Conservation (phyloP, 2,113 vertebrate species). For the Azemiops feae region DNA sequence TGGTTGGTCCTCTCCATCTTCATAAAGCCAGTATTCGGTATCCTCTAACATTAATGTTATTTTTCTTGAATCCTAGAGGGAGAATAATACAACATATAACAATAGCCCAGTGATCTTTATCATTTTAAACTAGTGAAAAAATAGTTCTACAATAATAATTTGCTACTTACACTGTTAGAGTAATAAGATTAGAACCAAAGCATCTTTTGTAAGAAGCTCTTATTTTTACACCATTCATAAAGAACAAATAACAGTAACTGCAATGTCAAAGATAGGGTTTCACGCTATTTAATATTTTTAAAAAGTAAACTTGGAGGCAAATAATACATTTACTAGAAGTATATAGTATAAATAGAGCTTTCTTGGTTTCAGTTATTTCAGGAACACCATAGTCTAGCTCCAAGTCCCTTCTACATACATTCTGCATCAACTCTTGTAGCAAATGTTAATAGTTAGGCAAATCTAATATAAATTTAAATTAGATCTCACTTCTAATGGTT, state of each 20-base stretch:
- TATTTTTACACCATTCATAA: neutral
- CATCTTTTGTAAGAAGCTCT: neutral
- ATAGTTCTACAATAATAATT: neutral
- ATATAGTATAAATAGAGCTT: neutral
- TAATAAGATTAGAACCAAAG: neutral
- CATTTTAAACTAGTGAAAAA: neutral
- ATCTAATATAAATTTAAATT: neutral
- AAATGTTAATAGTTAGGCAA: neutral
- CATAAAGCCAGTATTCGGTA: slow-evolving; percentile 94
- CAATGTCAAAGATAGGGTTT: neutral
- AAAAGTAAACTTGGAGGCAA: neutral
- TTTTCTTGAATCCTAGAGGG: slow-evolving; percentile 74
- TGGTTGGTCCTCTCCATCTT: slow-evolving; percentile 93
- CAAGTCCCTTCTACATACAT: neutral
- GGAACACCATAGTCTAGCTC: neutral
- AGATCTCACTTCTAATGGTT: neutral
- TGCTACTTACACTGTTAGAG: neutral
- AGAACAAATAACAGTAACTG: neutral
- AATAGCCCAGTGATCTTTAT: neutral
- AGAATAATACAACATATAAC: neutral
- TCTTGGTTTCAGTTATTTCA: neutral
- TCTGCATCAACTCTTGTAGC: neutral
- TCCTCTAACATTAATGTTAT: slow-evolving; percentile 85
- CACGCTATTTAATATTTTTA: neutral
- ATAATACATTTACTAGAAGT: neutral